Evolutionary conservation across 2,888 invertebrate species (phyloP).

Genomic region (Tanaodytes sp.): DNA sequence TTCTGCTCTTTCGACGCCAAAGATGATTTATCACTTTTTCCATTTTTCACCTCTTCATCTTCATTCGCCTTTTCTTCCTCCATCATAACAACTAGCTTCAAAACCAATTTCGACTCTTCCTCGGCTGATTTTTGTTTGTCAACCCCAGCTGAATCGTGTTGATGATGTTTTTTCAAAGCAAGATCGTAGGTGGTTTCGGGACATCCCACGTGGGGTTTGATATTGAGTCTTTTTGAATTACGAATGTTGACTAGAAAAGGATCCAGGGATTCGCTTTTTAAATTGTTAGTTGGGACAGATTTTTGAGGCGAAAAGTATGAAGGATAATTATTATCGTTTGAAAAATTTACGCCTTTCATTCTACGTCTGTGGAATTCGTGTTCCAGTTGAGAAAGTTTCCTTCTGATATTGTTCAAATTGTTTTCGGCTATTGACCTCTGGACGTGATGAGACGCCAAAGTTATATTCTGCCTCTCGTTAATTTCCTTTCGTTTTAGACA

Average conservation of each 20-base stretch:
- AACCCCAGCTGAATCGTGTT: too few relatives aligned
- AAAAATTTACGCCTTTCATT: not conserved
- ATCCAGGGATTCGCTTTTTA: conserved; percentile 60
- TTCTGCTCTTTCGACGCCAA: too few relatives aligned
- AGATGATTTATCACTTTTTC: too few relatives aligned
- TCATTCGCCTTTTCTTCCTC: not conserved
- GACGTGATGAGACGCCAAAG: conserved; percentile 63
- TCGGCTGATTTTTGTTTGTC: conserved; percentile 62
- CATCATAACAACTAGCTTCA: conserved; percentile 6
- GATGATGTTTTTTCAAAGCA: too few relatives aligned
- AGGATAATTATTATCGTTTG: not conserved
- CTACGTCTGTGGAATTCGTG: conserved; percentile 33
- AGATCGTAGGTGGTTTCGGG: conserved; percentile 61
- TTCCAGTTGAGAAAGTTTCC: conserved; percentile 64
- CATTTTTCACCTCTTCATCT: not conserved
- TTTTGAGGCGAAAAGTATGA: not conserved
- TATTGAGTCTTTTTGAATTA: conserved; percentile 61
- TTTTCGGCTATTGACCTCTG: conserved; percentile 64
- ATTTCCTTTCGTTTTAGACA: conserved; percentile 65
- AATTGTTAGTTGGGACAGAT: not conserved
- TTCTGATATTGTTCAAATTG: conserved; percentile 61
- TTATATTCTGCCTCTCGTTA: conserved; percentile 65
- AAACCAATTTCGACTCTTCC: conserved; percentile 14
- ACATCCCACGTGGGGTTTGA: conserved; percentile 64
- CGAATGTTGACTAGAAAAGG: conserved; percentile 60